These are phyloP conservation scores for Abscondita cerata DNA, from an alignment of 2,888 invertebrate species.

Conservation along the genomic window DNA sequence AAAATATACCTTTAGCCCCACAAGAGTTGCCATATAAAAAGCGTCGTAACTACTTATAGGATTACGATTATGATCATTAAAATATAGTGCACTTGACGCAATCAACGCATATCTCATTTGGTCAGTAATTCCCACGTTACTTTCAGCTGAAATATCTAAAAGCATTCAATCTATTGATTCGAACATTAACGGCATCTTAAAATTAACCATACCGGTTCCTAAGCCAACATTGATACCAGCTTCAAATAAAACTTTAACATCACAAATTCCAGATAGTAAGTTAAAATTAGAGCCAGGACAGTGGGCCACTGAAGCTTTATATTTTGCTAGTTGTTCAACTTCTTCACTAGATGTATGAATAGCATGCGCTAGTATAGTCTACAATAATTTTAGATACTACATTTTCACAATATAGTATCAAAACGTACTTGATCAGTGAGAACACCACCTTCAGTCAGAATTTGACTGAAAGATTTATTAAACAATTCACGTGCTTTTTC, in stretches of 20 bases:
- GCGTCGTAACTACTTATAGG: slow-evolving; percentile 77
- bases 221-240: slow-evolving; percentile 78
- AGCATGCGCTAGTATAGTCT: slow-evolving; percentile 86
- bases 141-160: slow-evolving; percentile 85
- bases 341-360: slow-evolving; percentile 78
- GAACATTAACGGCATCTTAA: too few species aligned
- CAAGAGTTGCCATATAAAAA: slow-evolving; percentile 85
- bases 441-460: slow-evolving; percentile 77
- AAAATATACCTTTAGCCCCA: slow-evolving; percentile 85
- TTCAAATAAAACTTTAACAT: slow-evolving; percentile 70
- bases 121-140: slow-evolving; percentile 76
- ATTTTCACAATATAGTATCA: too few species aligned
- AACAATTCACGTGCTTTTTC: slow-evolving; percentile 68
- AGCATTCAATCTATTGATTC: slow-evolving; percentile 22
- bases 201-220: slow-evolving; percentile 91
- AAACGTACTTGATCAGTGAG: slow-evolving; percentile 73
- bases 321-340: slow-evolving; percentile 65
- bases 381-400: too few species aligned
- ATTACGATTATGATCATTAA: slow-evolving; percentile 55
- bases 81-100: slow-evolving; percentile 73
- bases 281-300: slow-evolving; percentile 88
- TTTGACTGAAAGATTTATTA: slow-evolving; percentile 70
- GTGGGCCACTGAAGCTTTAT: slow-evolving; percentile 77
- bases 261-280: slow-evolving; percentile 82
- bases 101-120: slow-evolving; percentile 76